Evolutionary conservation across 2,113 vertebrate species (phyloP).

Genomic region (Pangasianodon hypophthalmus): DNA sequence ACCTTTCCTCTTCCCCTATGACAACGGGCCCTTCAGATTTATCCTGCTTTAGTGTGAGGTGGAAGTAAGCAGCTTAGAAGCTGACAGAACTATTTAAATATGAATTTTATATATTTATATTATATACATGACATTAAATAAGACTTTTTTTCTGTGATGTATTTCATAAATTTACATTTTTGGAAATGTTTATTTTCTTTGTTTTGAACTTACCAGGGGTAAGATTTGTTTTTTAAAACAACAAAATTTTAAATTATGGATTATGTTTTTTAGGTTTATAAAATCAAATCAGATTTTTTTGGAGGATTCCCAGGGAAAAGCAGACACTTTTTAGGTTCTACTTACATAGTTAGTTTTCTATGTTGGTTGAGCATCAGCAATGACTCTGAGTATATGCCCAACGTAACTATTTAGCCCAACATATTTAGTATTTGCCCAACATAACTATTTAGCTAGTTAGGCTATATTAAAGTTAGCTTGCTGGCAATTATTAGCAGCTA

Average conservation of each 20-base stretch:
- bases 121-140: not conserved
- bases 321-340: not conserved
- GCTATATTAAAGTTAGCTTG: not conserved
- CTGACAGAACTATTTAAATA: not conserved
- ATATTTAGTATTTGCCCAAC: not conserved
- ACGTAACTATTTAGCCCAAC: not conserved
- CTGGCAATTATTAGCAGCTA: not conserved
- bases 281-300: not conserved
- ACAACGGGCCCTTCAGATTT: constrained; percentile 73
- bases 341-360: not conserved
- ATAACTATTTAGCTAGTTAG: not conserved
- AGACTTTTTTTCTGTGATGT: not conserved
- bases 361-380: not conserved
- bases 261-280: not conserved
- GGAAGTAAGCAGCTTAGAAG: constrained; percentile 56
- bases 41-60: constrained; percentile 63
- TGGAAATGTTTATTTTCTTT: not conserved
- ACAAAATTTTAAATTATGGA: not conserved
- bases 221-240: not conserved
- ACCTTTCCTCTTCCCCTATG: constrained; percentile 72
- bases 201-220: not conserved
- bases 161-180: not conserved
- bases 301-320: not conserved
- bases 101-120: not conserved
- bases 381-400: not conserved